Base-by-base conservation (phyloP, 2,113 vertebrate genomes). In the Ahaetulla prasina region DNA sequence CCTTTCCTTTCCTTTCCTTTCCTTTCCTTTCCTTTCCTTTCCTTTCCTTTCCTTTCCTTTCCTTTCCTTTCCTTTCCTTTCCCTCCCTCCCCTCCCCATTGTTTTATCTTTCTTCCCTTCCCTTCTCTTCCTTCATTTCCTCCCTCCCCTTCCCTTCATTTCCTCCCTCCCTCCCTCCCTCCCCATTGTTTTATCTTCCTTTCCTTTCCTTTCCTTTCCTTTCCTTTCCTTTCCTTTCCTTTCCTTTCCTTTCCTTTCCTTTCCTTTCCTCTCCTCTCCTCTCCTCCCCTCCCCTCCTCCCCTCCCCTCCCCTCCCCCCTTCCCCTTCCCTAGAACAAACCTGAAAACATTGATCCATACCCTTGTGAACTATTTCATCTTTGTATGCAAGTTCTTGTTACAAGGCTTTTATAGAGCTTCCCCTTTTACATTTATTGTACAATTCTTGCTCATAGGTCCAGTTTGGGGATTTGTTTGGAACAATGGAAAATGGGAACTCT, bases 61-160 rank as follows among this genome's bases (percentile, higher is more conserved):
- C 7, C 54, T 2, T 16, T 16, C 12, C 50, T 50, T 12, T 22
- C 20, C 20, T 11, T 14, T 91, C 94, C 8, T 50, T 50, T 95
- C 94, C 27, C 91, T 94, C 94, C 86, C 96, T 96, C 97, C 95
- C 94, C 96, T 96, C 96, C 92, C 0, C n/a, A n/a, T n/a, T n/a
- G n/a, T n/a, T n/a, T 22, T 10, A 23, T 2, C 0, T 9, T 9
- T 27, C 23, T 3, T 25, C 23, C 23, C 3, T 4, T 6, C 20
- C 6, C 20, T 7, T 8, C 20, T 6, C 6, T 2, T 7, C 9
- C 25, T 0, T 3, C 55, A 2, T 60, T 2, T 3, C 23, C 23
- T 60, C 0, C 55, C 55, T 25, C 7, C 10, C 55, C 7, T 25
- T 2, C 10, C 8, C 23, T 57, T 1, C 27, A n/a, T n/a, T n/a